Base-by-base conservation (phyloP, 2,888 invertebrate species). In the Oeneis ivallda region DNA sequence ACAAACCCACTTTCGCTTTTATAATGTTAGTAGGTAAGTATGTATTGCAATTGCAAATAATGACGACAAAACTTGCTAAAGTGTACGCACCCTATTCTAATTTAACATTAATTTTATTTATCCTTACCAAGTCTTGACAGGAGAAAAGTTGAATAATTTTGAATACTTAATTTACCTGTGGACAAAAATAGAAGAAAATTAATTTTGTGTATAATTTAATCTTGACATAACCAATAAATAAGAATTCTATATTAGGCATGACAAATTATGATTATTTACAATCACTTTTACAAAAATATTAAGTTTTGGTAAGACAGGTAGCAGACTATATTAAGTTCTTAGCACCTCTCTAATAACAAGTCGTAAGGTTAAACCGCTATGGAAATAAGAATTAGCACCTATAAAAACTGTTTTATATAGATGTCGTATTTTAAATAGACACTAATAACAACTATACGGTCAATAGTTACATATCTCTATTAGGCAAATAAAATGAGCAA, bases 131-230 rank as follows among this genome's bases (percentile, higher is more conserved):
- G 19, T 13, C 50, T 50, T 13, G 11, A 41, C 53, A 50, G 41
- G 10, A 58, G 41, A 32, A 8, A 26, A 11, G 39, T 2, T n/a
- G 10, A 13, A 41, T 32, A 10, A 39, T 15, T 45, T 15, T n/a
- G n/a, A n/a, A n/a, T n/a, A n/a, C n/a, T n/a, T n/a, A n/a, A n/a
- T 32, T 62, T 67, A 64, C 67, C 67, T 64, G 67, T 26, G 47
- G 53, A 65, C 67, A 67, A 67, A 62, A 62, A 2, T 13, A 61
- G 47, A 57, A 53, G 2, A 53, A 53, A 49, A 49, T 49, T 49
- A 49, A 9, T 17, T 15, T 26, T 26, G 26, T 26, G 26, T 26
- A 9, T 37, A 8, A 37, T 37, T 9, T 7, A 37, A n/a, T 13
- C 43, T 6, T 43, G 43, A 6, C 43, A 15, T 43, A 43, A 6